phyloP scores from a whole-genome alignment of 2,113 vertebrate genomes.

The Origma solitaria region DNA sequence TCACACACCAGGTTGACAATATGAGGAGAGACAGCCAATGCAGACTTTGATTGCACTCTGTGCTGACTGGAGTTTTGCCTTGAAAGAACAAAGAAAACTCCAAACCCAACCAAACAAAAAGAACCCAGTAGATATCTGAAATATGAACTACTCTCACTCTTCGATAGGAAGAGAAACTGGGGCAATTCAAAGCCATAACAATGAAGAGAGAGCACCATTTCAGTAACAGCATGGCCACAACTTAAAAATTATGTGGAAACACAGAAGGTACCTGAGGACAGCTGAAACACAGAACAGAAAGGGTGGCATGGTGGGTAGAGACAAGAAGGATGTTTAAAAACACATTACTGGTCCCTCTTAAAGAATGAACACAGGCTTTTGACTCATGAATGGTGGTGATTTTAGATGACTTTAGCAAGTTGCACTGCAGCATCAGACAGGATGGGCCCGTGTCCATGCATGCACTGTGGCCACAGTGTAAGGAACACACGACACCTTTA shows the following conservation, averaged over 20 bases:
- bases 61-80: neutral
- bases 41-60: neutral
- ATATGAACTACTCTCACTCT: neutral
- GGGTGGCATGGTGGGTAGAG: neutral
- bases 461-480: rapidly evolving
- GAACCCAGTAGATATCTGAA: neutral
- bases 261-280: neutral
- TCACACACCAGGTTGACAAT: neutral
- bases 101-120: neutral
- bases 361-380: neutral
- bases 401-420: neutral
- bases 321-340: neutral
- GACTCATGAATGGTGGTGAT: neutral
- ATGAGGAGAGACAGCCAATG: neutral
- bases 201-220: neutral
- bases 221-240: neutral
- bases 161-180: neutral
- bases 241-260: neutral
- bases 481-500: neutral
- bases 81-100: neutral
- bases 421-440: neutral
- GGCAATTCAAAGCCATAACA: neutral
- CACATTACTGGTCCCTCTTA: neutral
- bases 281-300: neutral
- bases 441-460: neutral